phyloP scores from a whole-genome alignment of 2,113 vertebrate genomes.

The Theristicus caerulescens region DNA sequence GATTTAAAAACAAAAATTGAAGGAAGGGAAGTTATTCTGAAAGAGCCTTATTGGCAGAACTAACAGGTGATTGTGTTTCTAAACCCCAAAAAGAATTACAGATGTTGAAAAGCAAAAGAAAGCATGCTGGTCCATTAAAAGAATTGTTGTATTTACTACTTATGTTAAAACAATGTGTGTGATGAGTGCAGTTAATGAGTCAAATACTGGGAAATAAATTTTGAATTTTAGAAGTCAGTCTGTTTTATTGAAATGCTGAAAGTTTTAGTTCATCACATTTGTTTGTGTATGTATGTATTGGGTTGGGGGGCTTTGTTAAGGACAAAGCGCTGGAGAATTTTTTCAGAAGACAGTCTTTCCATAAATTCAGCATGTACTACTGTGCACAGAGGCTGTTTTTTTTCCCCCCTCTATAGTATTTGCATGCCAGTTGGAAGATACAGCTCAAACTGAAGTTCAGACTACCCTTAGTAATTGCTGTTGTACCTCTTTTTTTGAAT shows the following conservation, averaged over 20 bases:
- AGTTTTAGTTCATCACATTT: background rate
- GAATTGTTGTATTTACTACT: background rate
- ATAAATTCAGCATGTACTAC: background rate
- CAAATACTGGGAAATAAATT: background rate
- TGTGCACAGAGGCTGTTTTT: background rate
- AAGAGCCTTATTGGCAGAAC: background rate
- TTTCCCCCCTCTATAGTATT: background rate
- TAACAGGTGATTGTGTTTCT: background rate
- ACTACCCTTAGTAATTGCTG: background rate
- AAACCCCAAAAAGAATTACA: background rate
- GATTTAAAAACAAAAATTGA: background rate
- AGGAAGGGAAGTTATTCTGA: background rate
- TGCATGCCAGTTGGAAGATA: background rate
- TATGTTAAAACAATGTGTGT: background rate
- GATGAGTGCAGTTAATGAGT: background rate
- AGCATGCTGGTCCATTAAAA: background rate
- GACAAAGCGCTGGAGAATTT: background rate
- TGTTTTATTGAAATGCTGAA: background rate
- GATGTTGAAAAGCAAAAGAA: slow-evolving; percentile 18
- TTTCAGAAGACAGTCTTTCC: background rate
- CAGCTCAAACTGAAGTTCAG: background rate
- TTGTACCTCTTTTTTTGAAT: background rate
- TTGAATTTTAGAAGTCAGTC: background rate
- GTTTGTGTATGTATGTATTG: background rate
- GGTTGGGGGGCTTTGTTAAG: background rate